Percentiles rank a stretch among this genome's conserved stretches.
phyloP scores from a whole-genome alignment of 2,113 vertebrate species.

The Halichoeres trimaculatus region DNA sequence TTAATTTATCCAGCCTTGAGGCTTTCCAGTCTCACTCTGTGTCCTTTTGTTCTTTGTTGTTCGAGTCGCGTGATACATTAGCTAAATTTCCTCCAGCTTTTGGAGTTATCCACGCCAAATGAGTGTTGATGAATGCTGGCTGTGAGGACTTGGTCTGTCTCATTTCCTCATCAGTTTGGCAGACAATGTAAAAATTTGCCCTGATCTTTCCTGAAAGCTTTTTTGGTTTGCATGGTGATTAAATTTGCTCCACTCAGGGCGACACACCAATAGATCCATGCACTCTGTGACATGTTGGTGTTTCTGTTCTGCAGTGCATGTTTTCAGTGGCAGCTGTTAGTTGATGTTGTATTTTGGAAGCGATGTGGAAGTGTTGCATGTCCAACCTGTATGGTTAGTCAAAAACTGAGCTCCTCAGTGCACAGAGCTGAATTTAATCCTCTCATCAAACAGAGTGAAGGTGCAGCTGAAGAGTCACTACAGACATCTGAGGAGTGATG shows the following conservation, averaged over 20 bases:
- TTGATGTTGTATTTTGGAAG: too few species aligned
- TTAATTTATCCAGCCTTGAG: conserved; percentile 17
- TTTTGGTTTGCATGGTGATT: neutral
- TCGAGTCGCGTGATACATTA: neutral
- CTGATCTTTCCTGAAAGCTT: neutral
- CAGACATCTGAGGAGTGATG: neutral
- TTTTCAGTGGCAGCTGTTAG: too few species aligned
- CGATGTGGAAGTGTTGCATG: too few species aligned
- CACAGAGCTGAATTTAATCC: too few species aligned
- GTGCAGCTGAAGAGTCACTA: neutral
- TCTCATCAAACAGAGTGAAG: neutral
- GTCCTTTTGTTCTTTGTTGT: too few species aligned
- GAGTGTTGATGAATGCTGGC: neutral
- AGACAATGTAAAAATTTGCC: neutral
- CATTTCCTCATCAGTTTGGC: neutral
- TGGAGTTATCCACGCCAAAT: neutral
- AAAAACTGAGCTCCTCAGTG: too few species aligned
- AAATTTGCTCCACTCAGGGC: neutral
- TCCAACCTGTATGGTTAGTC: too few species aligned
- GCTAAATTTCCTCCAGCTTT: neutral
- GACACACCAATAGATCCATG: too few species aligned
- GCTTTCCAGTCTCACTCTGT: neutral
- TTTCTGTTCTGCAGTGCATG: neutral
- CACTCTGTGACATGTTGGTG: neutral
- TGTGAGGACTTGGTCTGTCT: neutral